These are phyloP conservation scores for Lordiphosa stackelbergi DNA, from an alignment of 1,140 invertebrate species.

Conservation along the genomic window DNA sequence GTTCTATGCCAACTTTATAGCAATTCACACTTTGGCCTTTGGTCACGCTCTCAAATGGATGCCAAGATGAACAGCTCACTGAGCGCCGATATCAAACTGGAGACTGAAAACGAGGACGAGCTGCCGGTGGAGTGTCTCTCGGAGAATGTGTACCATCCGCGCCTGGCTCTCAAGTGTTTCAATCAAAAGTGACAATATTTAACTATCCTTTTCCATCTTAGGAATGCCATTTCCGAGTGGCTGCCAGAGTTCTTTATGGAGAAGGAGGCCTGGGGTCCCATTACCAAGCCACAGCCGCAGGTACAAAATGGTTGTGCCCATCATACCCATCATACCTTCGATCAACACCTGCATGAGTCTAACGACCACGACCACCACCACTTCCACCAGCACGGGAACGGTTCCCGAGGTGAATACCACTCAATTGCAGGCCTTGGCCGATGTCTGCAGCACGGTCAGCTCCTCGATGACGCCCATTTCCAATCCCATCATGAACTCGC, in stretches of 20 bases:
- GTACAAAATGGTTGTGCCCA: conserved; percentile 85
- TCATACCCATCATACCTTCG: conserved; percentile 86
- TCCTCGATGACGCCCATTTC: conserved; percentile 79
- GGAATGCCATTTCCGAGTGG: conserved; percentile 95
- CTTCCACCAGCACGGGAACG: conserved; percentile 76
- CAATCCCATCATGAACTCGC: conserved; percentile 90
- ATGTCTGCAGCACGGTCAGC: conserved; percentile 83
- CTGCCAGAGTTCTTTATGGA: conserved; percentile 90
- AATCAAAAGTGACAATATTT: neutral
- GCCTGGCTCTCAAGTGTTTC: conserved; percentile 83
- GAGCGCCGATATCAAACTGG: conserved; percentile 94
- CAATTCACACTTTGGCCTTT: conserved; percentile 96
- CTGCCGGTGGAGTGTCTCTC: conserved; percentile 84
- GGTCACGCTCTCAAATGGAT: conserved; percentile 88
- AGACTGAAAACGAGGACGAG: conserved; percentile 93
- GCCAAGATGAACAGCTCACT: conserved; percentile 83
- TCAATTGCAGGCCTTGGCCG: conserved; percentile 86
- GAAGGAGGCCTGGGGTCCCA: conserved; percentile 87
- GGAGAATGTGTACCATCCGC: conserved; percentile 92
- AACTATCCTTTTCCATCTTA: conserved; percentile 41
- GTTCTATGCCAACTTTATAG: conserved; percentile 97
- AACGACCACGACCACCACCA: conserved; percentile 84
- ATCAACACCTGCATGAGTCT: conserved; percentile 93
- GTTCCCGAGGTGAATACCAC: conserved; percentile 81
- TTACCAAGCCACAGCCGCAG: conserved; percentile 89